Evolutionary conservation across 2,113 vertebrate species (phyloP), one percentile per base, ranked within the genome.

Genomic region (Syngnathus typhle): DNA sequence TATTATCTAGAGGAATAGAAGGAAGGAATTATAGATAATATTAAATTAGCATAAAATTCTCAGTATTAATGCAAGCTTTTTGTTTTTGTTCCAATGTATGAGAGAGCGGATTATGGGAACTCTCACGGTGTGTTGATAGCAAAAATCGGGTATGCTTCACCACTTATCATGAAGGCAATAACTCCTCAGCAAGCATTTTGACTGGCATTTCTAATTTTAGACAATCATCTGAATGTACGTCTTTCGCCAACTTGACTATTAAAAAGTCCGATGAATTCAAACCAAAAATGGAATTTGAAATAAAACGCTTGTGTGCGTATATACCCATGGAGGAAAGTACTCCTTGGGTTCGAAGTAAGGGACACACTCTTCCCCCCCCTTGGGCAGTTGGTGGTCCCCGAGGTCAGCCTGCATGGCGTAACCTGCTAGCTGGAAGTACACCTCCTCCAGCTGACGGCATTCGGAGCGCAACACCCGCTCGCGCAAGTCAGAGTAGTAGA

Each of bases 241-340:
- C 51, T 54, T n/a, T 4, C 11, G 5, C 2, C 2, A 54, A 54
- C 5, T 13, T 55, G 52, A 10, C 21, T 27, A 27, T 27, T 0
- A 55, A 55, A 55, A 55, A 23, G 19, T 52, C 3, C 23, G 18
- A 37, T 7, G 21, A 39, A 21, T 1, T 7, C 12, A 18, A 39
- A 39, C 2, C 2, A 15, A 18, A 38, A n/a, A 8, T 19, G 1
- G 39, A 60, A 32, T 16, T 19, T 59, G 37, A 38, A 39, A 39
- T 13, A 37, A 36, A 39, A 37, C 23, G n/a, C 39, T 7, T 32
- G 88, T 32, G 27, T 32, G 27, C 3, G 27, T 32, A 32, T 92
- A 87, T 88, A 98, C 94, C 95, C 94, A 97, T 1, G 91, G 93
- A 0, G 94, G 94, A 68, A 98, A 96, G 83, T 94, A 95, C 65